Conservation (phyloP, 2,888 invertebrate species). For the Pristionchus maxplancki region DNA sequence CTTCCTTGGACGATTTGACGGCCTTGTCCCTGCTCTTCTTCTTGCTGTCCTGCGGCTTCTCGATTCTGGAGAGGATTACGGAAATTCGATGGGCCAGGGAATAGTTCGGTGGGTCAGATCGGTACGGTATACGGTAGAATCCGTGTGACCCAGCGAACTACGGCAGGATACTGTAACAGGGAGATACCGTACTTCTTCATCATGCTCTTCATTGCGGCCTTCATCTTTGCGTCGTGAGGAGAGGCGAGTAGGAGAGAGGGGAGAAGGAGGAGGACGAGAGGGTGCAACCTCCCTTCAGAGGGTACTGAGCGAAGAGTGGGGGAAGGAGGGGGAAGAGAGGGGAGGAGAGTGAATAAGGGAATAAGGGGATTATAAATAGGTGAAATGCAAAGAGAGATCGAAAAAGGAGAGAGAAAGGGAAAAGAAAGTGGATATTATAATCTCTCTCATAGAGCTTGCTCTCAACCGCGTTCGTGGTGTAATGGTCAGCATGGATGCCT, state of each 20-base stretch:
- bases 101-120: too few species aligned
- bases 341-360: background rate
- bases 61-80: background rate
- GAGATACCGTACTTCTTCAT: background rate
- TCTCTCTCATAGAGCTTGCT: background rate
- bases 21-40: background rate
- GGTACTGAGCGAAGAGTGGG: background rate
- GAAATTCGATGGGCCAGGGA: background rate
- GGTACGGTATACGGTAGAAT: too few species aligned
- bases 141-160: too few species aligned
- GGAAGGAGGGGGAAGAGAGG: background rate
- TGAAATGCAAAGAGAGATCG: background rate
- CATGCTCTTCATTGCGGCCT: background rate
- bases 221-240: background rate
- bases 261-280: background rate
- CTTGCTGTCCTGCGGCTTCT: background rate
- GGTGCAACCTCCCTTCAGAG: background rate
- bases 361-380: background rate
- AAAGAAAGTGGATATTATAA: background rate
- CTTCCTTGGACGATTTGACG: background rate
- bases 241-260: background rate
- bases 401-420: background rate
- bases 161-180: background rate
- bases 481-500: slow-evolving; percentile 63
- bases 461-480: slow-evolving; percentile 58